Percentiles rank a stretch among this genome's conserved stretches.
phyloP scores from a whole-genome alignment of 2,888 invertebrate species.

The Amiota minor region DNA sequence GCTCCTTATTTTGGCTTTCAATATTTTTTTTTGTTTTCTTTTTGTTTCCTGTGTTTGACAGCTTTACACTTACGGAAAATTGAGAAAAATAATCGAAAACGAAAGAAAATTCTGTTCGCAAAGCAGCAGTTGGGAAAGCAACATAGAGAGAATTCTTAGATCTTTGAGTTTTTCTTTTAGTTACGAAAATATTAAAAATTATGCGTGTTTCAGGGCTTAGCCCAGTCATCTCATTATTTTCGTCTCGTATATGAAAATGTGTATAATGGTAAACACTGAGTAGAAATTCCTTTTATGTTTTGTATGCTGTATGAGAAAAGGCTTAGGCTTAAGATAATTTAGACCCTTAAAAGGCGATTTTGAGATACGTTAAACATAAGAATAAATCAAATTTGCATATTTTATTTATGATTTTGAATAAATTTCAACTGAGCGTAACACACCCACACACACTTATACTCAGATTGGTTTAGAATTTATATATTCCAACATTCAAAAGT shows the following conservation, averaged over 20 bases:
- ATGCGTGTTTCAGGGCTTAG: background rate
- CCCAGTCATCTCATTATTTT: background rate
- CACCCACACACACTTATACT: background rate
- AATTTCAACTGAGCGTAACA: constrained; percentile 12
- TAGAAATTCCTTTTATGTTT: background rate
- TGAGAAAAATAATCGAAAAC: background rate
- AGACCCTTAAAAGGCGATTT: constrained; percentile 64
- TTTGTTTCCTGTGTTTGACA: constrained; percentile 51
- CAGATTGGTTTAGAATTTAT: background rate
- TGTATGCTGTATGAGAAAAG: background rate
- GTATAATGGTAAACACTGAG: background rate
- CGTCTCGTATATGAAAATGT: background rate
- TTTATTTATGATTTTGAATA: constrained; percentile 30
- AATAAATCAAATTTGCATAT: constrained; percentile 29
- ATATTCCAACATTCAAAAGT: background rate
- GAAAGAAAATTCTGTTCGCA: background rate
- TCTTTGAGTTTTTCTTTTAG: constrained; percentile 19
- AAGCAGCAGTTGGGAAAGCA: background rate
- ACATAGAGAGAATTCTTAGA: constrained; percentile 13
- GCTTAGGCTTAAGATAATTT: constrained; percentile 34
- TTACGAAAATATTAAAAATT: constrained; percentile 24
- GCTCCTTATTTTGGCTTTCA: background rate
- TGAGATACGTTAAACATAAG: constrained; percentile 29
- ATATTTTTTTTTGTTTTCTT: background rate
- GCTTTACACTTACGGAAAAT: constrained; percentile 53